Percentiles rank a stretch among this genome's conserved stretches.
Evolutionary conservation across 2,797 vertebrate genomes (phyloP).

Genomic region (Manis pentadactyla): DNA sequence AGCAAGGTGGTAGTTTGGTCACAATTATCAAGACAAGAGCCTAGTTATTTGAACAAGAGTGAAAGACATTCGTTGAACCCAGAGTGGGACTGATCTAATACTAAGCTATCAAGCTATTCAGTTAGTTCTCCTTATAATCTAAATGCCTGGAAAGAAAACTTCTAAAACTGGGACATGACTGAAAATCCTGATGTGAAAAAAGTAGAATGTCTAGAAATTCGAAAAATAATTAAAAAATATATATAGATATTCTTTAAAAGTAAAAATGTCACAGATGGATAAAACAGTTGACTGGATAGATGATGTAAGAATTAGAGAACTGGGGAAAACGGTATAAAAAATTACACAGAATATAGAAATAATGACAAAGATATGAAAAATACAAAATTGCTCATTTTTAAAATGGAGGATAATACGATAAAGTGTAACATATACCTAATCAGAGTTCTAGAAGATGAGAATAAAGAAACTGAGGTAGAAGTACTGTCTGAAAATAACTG

Average conservation of each 20-base stretch:
- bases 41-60: background rate
- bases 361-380: background rate
- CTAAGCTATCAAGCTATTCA: background rate
- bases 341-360: background rate
- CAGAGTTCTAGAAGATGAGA: background rate
- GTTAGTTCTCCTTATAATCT: background rate
- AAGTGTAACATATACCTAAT: background rate
- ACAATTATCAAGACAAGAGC: background rate
- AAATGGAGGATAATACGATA: background rate
- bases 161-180: background rate
- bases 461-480: background rate
- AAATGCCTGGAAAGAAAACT: background rate
- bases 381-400: background rate
- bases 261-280: background rate
- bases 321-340: background rate
- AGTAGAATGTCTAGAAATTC: background rate
- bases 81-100: background rate
- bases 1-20: background rate
- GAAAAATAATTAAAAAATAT: background rate
- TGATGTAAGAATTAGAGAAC: background rate
- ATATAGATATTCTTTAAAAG: background rate
- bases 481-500: conserved; percentile 8
- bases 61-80: background rate
- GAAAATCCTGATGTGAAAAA: background rate
- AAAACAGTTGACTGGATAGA: background rate